phyloP scores from a whole-genome alignment of 1,140 invertebrate genomes.

The Drosophila pseudoananassae region DNA sequence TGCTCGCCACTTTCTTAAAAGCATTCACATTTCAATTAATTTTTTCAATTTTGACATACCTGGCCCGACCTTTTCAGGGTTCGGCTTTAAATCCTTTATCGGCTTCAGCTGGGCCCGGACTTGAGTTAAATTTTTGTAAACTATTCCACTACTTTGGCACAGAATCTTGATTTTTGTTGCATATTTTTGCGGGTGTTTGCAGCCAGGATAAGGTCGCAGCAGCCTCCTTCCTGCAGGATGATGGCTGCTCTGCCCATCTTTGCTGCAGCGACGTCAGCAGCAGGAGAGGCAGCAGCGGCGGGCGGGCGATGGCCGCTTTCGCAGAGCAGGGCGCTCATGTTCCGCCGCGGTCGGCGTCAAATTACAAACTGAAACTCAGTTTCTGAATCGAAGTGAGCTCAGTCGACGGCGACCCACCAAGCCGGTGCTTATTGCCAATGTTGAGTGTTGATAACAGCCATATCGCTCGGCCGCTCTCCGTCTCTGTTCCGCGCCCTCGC shows the following conservation, averaged over 20 bases:
- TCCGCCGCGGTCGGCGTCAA: conserved; percentile 77
- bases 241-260: conserved; percentile 34
- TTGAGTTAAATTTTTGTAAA: background rate
- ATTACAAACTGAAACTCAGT: conserved; percentile 71
- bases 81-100: background rate
- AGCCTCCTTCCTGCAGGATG: conserved; percentile 49
- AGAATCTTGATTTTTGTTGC: background rate
- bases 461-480: conserved; percentile 41
- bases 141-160: background rate
- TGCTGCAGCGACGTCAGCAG: conserved; percentile 35
- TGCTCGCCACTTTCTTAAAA: conserved; percentile 5
- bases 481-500: background rate
- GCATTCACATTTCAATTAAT: conserved; percentile 5
- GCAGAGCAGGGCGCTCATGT: conserved; percentile 46
- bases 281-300: conserved; percentile 12
- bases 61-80: background rate
- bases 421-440: conserved; percentile 67
- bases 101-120: background rate
- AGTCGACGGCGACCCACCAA: conserved; percentile 29
- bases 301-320: conserved; percentile 51
- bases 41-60: conserved; percentile 14
- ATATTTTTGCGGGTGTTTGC: conserved; percentile 8
- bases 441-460: conserved; percentile 82
- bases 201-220: conserved; percentile 16
- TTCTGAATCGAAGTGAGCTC: conserved; percentile 62